phyloP scores from a whole-genome alignment of 2,797 vertebrate genomes.

The Tragelaphus eurycerus region DNA sequence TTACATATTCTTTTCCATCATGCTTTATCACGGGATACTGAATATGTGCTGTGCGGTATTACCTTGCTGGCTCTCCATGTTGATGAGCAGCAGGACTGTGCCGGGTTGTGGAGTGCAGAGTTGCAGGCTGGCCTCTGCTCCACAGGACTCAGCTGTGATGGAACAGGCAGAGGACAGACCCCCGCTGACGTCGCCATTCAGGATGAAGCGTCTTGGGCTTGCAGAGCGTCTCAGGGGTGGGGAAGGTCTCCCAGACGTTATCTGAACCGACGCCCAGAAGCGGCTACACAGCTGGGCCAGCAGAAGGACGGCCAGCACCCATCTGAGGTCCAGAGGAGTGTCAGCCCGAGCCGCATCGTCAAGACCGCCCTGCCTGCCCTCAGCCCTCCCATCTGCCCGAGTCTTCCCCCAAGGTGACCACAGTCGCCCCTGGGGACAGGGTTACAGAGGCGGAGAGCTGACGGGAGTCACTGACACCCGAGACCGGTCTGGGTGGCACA shows the following conservation, averaged over 20 bases:
- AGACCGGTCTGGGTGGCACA: rapidly evolving
- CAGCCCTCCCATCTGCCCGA: rapidly evolving
- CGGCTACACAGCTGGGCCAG: too few relatives aligned
- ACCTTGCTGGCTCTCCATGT: rapidly evolving
- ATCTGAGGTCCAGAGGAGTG: rapidly evolving
- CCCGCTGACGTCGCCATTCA: rapidly evolving
- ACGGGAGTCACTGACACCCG: rapidly evolving
- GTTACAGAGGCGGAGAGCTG: rapidly evolving
- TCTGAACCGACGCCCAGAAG: background rate
- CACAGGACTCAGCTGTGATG: rapidly evolving
- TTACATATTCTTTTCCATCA: background rate
- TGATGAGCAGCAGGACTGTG: rapidly evolving
- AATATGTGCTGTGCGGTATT: rapidly evolving
- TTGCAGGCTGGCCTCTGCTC: background rate
- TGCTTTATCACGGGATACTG: background rate
- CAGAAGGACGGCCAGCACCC: rapidly evolving
- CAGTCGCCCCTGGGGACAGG: background rate
- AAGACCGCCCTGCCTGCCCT: too few relatives aligned
- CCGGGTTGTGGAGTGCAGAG: background rate
- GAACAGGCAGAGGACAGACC: background rate
- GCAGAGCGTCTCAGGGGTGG: rapidly evolving
- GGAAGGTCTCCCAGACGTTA: rapidly evolving
- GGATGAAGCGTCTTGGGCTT: too few relatives aligned
- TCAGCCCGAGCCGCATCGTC: rapidly evolving
- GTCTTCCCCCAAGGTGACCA: background rate